Conservation (phyloP, 2,888 invertebrate genomes). For the Aporophyla nigra region DNA sequence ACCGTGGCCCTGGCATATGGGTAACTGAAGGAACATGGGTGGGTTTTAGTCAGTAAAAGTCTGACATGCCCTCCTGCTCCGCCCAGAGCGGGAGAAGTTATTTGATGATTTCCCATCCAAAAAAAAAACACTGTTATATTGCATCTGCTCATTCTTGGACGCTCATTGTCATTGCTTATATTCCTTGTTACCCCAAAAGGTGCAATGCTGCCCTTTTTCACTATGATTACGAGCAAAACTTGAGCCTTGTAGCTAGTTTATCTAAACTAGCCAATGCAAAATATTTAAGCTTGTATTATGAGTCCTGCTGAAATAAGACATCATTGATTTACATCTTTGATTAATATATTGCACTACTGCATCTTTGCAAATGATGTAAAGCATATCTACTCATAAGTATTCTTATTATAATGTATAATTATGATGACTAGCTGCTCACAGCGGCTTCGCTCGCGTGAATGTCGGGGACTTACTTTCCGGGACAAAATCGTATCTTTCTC, state of each 20-base stretch:
- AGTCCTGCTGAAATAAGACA: no score
- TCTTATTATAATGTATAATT: not conserved
- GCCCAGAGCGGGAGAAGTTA: no score
- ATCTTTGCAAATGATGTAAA: not conserved
- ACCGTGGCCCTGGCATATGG: no score
- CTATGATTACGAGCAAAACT: not conserved
- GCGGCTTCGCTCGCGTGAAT: no score
- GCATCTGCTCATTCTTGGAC: not conserved
- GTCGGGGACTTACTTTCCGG: no score
- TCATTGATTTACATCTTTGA: not conserved
- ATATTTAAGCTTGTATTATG: not conserved
- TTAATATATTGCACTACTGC: not conserved
- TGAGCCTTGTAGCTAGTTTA: not conserved
- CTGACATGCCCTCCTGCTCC: no score
- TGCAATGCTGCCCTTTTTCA: not conserved
- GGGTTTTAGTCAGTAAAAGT: no score
- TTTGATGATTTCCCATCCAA: no score
- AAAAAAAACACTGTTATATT: not conserved
- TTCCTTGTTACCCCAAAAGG: not conserved
- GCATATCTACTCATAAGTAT: not conserved
- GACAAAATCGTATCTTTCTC: no score
- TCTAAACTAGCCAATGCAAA: not conserved
- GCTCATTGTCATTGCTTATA: not conserved
- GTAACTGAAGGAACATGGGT: no score
- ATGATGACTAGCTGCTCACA: no score